Conservation (phyloP, 2,113 vertebrate genomes). For the Dascyllus trimaculatus region DNA sequence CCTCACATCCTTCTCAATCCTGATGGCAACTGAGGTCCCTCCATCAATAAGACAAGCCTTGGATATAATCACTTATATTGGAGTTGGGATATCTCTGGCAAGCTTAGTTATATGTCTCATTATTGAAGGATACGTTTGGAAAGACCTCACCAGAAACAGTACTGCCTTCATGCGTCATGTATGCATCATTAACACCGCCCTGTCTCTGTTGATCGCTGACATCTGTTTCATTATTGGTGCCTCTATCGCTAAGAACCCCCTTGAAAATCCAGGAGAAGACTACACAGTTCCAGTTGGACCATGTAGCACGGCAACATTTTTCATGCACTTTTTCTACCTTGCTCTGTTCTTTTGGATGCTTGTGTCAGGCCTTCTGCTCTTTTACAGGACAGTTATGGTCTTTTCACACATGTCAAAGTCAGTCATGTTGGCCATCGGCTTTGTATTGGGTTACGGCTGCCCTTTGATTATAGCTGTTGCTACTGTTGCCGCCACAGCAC, state of each 20-base stretch:
- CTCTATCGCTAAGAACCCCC: slow-evolving; percentile 48
- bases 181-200: slow-evolving; percentile 88
- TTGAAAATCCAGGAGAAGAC: slow-evolving; percentile 43
- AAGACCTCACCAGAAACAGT: slow-evolving; percentile 81
- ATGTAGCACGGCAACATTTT: slow-evolving; percentile 89
- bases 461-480: slow-evolving; percentile 87
- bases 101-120: slow-evolving; percentile 87
- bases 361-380: slow-evolving; percentile 87
- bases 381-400: slow-evolving; percentile 87
- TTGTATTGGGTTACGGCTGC: slow-evolving; percentile 87
- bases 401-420: slow-evolving; percentile 87
- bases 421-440: slow-evolving; percentile 84
- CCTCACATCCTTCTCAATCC: slow-evolving; percentile 90
- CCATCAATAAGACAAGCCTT: neutral
- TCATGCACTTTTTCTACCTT: slow-evolving; percentile 92
- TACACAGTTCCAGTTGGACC: slow-evolving; percentile 16
- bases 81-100: slow-evolving; percentile 87
- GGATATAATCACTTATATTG: slow-evolving; percentile 80
- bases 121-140: slow-evolving; percentile 88
- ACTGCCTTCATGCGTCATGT: slow-evolving; percentile 90
- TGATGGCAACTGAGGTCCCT: slow-evolving; percentile 82
- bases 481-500: slow-evolving; percentile 87
- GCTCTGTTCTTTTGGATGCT: slow-evolving; percentile 96
- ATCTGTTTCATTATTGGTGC: slow-evolving; percentile 88
- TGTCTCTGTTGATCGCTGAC: slow-evolving; percentile 86